A percentile compares a stretch with the other conserved stretches of the same genome.
phyloP scores from a whole-genome alignment of 1,140 invertebrate species.

The Ceratitis capitata region DNA sequence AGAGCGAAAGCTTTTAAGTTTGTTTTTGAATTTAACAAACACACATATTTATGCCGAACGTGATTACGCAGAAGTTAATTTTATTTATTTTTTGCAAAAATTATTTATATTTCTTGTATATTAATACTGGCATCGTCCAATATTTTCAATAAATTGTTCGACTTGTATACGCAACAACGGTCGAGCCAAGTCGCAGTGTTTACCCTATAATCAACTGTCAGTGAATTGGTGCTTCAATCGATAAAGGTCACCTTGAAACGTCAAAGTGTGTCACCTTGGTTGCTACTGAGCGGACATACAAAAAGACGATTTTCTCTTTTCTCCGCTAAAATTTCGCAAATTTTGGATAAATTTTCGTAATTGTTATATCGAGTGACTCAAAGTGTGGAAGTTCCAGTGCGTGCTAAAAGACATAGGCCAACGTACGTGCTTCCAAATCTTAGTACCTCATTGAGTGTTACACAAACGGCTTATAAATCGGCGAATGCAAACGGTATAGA shows the following conservation, averaged over 20 bases:
- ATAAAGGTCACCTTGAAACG: slow-evolving; percentile 47
- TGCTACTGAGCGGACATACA: slow-evolving; percentile 35
- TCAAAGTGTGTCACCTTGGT: slow-evolving; percentile 46
- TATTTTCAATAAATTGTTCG: not conserved
- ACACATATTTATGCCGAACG: not conserved
- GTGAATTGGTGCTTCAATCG: slow-evolving; percentile 25
- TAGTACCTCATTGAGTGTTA: not conserved
- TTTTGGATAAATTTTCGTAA: slow-evolving; percentile 37
- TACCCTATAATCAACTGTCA: not conserved
- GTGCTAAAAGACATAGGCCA: not conserved
- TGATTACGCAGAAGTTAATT: not conserved
- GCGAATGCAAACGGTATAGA: not conserved
- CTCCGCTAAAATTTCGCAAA: slow-evolving; percentile 41
- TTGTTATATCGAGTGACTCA: slow-evolving; percentile 20
- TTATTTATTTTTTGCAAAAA: not conserved
- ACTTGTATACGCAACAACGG: not conserved
- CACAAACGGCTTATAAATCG: not conserved
- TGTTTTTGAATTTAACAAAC: not conserved
- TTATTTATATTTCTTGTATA: not conserved
- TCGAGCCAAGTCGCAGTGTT: not conserved
- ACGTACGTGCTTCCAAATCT: slow-evolving; percentile 4
- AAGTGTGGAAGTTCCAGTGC: not conserved
- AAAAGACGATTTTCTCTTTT: slow-evolving; percentile 5
- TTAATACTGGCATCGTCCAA: no score
- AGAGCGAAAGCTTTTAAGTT: not conserved